These are phyloP conservation scores for Criorhina ranunculi DNA, from an alignment of 2,888 invertebrate species.

Conservation along the genomic window DNA sequence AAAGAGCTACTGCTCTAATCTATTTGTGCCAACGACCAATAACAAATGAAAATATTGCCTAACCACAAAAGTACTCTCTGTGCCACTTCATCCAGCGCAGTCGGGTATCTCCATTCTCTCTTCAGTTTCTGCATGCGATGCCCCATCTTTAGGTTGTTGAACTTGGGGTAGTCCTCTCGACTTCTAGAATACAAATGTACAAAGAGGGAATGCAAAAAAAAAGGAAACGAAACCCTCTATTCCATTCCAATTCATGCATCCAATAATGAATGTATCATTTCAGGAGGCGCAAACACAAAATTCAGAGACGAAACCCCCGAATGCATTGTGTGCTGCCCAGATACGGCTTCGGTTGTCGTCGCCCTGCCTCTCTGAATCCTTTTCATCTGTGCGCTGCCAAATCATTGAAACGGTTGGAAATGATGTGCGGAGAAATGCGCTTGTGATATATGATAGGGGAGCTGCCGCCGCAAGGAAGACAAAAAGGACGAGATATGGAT, in stretches of 20 bases:
- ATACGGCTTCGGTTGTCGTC: conserved; percentile 2
- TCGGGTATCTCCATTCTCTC: neutral
- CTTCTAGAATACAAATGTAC: conserved; percentile 22
- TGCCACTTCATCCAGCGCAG: conserved; percentile 6
- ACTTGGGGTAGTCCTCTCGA: conserved; percentile 69
- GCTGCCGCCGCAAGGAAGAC: conserved; percentile 2
- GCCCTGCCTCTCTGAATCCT: conserved; percentile 4
- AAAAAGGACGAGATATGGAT: conserved; percentile 47
- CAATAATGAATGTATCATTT: conserved; percentile 71
- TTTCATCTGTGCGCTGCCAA: conserved; percentile 60
- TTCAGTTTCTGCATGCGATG: conserved; percentile 13
- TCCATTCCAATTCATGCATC: conserved; percentile 46
- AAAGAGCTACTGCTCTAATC: conserved; percentile 62
- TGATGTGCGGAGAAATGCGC: conserved; percentile 44
- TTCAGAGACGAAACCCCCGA: conserved; percentile 51
- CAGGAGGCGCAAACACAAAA: conserved; percentile 50
- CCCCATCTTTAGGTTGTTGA: conserved; percentile 72
- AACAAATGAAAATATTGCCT: conserved; percentile 75
- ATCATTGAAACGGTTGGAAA: conserved; percentile 51
- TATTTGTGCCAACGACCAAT: conserved; percentile 76
- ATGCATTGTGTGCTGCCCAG: conserved; percentile 64
- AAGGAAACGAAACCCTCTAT: conserved; percentile 21
- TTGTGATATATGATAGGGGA: conserved; percentile 36
- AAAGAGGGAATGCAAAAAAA: neutral
- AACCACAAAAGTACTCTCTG: conserved; percentile 64